Evolutionary conservation across 1,140 invertebrate species (phyloP).

Genomic region (Acyrthosiphon pisum): DNA sequence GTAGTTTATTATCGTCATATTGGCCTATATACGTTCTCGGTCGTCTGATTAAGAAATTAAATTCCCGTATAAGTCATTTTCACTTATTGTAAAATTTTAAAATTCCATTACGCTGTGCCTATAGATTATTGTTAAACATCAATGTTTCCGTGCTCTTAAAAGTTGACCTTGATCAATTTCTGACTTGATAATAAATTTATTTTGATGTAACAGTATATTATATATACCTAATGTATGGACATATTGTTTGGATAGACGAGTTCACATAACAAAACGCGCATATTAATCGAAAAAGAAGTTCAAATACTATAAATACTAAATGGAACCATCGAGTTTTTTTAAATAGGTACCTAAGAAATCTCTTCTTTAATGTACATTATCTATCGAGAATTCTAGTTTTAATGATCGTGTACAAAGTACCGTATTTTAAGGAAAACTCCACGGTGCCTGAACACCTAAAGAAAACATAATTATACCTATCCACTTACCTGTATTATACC

Average conservation of each 20-base stretch:
- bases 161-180: background rate
- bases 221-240: background rate
- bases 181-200: conserved; percentile 13
- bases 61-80: conserved; percentile 23
- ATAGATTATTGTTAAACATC: background rate
- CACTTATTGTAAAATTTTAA: background rate
- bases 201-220: background rate
- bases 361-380: background rate
- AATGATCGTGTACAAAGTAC: too few relatives aligned
- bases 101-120: background rate
- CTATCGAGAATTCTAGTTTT: background rate
- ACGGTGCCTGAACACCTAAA: too few relatives aligned
- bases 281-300: background rate
- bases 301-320: background rate
- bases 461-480: too few relatives aligned
- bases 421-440: too few relatives aligned
- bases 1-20: background rate
- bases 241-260: background rate
- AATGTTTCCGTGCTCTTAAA: conserved; percentile 2
- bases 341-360: background rate
- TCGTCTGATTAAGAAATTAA: background rate
- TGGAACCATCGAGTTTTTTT: background rate
- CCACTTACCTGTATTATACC: too few relatives aligned
- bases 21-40: background rate
- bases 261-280: background rate